Percentiles rank a stretch among this genome's conserved stretches.
phyloP scores from a whole-genome alignment of 2,888 invertebrate genomes.

The Bellardia pandia region DNA sequence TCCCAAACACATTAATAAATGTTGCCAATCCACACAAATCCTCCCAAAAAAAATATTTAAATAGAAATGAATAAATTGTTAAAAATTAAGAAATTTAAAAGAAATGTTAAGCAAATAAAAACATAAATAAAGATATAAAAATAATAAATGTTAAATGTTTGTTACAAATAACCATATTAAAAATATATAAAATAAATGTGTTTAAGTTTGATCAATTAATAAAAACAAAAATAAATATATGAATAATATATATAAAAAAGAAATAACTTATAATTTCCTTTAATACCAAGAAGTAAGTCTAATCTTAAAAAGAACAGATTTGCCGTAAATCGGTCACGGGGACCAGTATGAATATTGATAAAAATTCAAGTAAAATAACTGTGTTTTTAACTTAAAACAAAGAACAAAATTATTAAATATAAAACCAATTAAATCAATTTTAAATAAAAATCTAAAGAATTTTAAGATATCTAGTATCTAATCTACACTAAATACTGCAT shows the following conservation, averaged over 20 bases:
- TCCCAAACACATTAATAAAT: conserved; percentile 14
- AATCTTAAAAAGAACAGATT: conserved; percentile 69
- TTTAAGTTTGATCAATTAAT: conserved; percentile 79
- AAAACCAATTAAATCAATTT: conserved; percentile 73
- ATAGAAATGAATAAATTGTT: conserved; percentile 69
- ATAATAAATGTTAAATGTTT: conserved; percentile 69
- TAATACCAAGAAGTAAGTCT: conserved; percentile 62
- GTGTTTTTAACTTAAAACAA: conserved; percentile 42
- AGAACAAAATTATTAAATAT: conserved; percentile 74
- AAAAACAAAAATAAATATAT: conserved; percentile 72
- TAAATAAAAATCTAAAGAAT: conserved; percentile 47
- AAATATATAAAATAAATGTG: conserved; percentile 74
- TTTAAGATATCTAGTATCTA: conserved; percentile 63
- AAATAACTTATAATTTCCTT: conserved; percentile 54
- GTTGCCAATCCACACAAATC: background rate
- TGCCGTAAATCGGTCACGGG: conserved; percentile 67
- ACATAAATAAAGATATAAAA: conserved; percentile 61
- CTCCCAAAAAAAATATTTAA: conserved; percentile 43
- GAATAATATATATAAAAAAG: conserved; percentile 68
- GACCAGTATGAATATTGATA: conserved; percentile 69
- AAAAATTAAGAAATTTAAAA: conserved; percentile 60
- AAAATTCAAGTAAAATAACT: conserved; percentile 56
- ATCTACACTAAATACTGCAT: conserved; percentile 60
- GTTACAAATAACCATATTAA: conserved; percentile 68
- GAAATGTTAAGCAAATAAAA: conserved; percentile 33